Evolutionary conservation across 2,888 invertebrate genomes (phyloP).

Genomic region (Conistra vaccinii): DNA sequence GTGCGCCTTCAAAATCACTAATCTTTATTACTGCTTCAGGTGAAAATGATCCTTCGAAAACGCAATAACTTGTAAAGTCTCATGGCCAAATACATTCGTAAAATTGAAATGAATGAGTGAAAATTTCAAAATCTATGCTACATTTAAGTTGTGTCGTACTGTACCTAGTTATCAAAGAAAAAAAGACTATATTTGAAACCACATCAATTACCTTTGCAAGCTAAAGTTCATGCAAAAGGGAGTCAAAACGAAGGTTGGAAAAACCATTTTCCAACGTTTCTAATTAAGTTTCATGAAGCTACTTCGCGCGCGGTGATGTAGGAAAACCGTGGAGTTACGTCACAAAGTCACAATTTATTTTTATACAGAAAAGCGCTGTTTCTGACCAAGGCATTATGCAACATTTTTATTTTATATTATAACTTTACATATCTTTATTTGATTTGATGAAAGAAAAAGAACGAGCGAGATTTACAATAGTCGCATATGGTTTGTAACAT

Average conservation of each 20-base stretch:
- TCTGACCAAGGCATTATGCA: background rate
- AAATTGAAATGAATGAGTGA: too few species aligned
- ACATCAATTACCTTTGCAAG: slow-evolving; percentile 8
- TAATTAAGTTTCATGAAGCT: slow-evolving; percentile 50
- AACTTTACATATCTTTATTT: background rate
- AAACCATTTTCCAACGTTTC: slow-evolving; percentile 28
- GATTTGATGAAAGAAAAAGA: background rate
- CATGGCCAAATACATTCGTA: too few species aligned
- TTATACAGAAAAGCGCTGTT: background rate
- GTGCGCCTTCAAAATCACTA: too few species aligned
- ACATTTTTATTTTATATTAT: background rate
- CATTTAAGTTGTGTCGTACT: too few species aligned
- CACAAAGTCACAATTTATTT: slow-evolving; percentile 44
- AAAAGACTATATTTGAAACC: background rate
- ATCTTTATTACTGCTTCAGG: too few species aligned
- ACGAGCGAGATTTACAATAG: too few species aligned
- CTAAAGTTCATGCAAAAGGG: slow-evolving; percentile 22
- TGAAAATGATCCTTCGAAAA: too few species aligned
- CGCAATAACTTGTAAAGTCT: too few species aligned
- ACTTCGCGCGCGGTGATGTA: slow-evolving; percentile 20
- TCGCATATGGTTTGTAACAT: too few species aligned
- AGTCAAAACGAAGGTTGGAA: slow-evolving; percentile 19
- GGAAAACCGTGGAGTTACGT: slow-evolving; percentile 25
- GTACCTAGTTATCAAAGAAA: background rate
- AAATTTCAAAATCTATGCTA: too few species aligned